Conservation (phyloP, 2,888 invertebrate genomes). For the Clistopyga incitator region DNA sequence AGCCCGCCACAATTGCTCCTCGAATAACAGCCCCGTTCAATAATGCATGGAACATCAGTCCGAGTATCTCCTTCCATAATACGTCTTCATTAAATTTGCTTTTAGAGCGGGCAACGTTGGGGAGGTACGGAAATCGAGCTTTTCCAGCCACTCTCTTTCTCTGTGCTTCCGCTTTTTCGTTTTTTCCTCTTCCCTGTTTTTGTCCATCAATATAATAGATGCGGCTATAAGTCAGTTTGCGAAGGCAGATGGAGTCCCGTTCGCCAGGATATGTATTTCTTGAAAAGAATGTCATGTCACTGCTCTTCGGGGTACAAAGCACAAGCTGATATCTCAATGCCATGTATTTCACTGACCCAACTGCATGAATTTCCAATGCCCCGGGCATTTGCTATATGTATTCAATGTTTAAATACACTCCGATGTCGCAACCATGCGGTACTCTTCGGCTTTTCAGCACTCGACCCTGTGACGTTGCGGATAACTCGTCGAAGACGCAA, state of each 20-base stretch:
- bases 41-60: neutral
- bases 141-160: neutral
- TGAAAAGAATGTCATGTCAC: neutral
- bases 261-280: neutral
- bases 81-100: conserved; percentile 1
- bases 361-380: neutral
- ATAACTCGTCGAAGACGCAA: neutral
- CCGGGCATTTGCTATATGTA: neutral
- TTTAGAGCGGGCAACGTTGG: neutral
- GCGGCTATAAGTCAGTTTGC: neutral
- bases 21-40: neutral
- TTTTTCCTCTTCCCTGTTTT: neutral
- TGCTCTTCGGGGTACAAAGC: neutral
- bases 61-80: neutral
- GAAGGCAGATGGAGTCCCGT: too few species aligned
- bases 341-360: neutral
- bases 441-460: neutral
- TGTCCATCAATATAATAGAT: neutral
- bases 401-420: neutral
- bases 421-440: neutral
- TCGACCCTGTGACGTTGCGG: neutral
- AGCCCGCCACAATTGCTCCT: neutral
- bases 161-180: too few species aligned
- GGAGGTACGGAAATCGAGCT: neutral
- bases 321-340: neutral